Evolutionary conservation across 2,113 vertebrate species (phyloP), one percentile per base, ranked within the genome.

Genomic region (Verasper variegatus): DNA sequence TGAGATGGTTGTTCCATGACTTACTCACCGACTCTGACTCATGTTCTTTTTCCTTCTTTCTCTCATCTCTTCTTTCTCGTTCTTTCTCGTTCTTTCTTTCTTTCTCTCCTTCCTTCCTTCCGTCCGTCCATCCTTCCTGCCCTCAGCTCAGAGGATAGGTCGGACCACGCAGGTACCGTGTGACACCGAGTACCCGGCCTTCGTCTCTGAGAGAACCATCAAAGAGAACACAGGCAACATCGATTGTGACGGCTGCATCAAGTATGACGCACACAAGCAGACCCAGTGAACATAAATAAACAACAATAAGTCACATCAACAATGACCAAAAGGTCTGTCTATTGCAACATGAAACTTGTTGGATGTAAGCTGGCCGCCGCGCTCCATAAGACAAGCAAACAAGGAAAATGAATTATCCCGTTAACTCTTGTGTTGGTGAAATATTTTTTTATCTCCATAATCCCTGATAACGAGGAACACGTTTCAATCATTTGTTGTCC

Each of bases 131-230:
- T 60, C 3, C 5, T 49, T 2, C 47, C 9, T 35, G 17, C 26
- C 31, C 89, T 51, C 88, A 99, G 98, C 96, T 82, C 96, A 98
- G 93, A 95, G 97, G 87, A 85, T 95, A 35, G 91, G 95, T 82
- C 96, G 96, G 56, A 94, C 95, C 91, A 96, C 95, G 92, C 91
- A 97, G 90, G 96, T 98, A 83, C 97, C 97, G 26, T 99, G 98
- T 83, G 97, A 99, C 76, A 99, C 96, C 0, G 98, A 99, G 85
- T 99, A 98, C 84, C 97, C 98, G 42, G 97, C 97, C 13, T 99
- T 99, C 75, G 94, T 99, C 87, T 99, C 98, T 0, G 98, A 99
- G 86, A 96, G 97, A 84, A 99, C 98, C 89, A 99, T 99, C 94
- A 99, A 99, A 91, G 98, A 99, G 91, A 99, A 97, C 82, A 97